Percentiles rank a stretch among this genome's conserved stretches.
Conservation (phyloP, 2,113 vertebrate genomes). For the Cephalopterus ornatus region DNA sequence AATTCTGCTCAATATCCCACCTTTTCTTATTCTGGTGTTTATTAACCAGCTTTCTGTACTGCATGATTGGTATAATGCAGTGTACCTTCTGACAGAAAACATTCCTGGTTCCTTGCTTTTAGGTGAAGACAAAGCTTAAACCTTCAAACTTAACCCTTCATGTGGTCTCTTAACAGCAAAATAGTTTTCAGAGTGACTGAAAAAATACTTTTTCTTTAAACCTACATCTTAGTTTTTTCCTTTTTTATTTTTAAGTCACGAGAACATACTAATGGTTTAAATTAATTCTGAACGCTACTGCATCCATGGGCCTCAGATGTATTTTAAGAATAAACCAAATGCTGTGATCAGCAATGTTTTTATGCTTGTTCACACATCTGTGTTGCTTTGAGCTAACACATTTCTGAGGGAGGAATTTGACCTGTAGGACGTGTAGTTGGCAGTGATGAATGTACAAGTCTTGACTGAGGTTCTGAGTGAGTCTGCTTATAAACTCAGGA, state of each 20-base stretch:
- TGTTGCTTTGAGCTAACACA: background rate
- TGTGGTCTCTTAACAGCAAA: background rate
- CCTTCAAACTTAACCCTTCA: background rate
- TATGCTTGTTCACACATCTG: background rate
- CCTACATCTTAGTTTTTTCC: background rate
- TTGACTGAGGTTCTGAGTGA: background rate
- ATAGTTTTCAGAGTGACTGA: background rate
- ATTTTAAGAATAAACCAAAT: background rate
- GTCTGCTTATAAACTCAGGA: background rate
- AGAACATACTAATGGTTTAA: background rate
- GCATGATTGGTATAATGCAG: fast-evolving
- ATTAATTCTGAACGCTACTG: background rate
- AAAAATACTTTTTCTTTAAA: background rate
- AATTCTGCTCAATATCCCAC: background rate
- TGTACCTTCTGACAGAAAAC: background rate
- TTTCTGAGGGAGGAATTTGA: background rate
- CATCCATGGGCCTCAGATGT: background rate
- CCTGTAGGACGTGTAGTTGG: fast-evolving
- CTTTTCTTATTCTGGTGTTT: background rate
- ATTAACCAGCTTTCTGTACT: background rate
- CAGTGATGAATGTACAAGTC: background rate
- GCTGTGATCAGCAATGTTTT: background rate
- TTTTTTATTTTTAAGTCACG: background rate
- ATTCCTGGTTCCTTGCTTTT: background rate
- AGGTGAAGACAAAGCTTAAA: background rate